A percentile compares a stretch with the other conserved stretches of the same genome.
phyloP scores from a whole-genome alignment of 2,888 invertebrate genomes.

The Nephrotoma appendiculata region DNA sequence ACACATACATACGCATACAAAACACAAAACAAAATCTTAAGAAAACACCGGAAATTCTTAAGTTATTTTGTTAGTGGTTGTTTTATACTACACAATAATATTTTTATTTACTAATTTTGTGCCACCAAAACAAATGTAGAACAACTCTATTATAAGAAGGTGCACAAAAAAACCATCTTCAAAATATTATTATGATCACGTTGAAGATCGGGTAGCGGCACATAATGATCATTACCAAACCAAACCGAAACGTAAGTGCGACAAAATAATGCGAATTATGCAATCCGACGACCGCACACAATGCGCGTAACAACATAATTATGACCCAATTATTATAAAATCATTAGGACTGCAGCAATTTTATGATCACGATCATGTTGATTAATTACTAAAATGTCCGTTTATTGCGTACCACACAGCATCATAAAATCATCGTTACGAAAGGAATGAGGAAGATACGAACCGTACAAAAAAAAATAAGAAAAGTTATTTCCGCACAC shows the following conservation, averaged over 20 bases:
- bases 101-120: background rate
- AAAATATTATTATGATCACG: background rate
- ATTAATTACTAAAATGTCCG: background rate
- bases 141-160: background rate
- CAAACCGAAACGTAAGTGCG: background rate
- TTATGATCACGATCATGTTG: background rate
- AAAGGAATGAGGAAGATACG: background rate
- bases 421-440: background rate
- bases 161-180: too few relatives aligned
- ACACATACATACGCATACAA: background rate
- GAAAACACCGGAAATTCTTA: constrained; percentile 4
- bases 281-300: background rate
- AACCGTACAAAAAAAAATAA: background rate
- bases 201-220: background rate
- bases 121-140: background rate
- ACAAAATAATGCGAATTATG: background rate
- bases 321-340: background rate
- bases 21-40: background rate
- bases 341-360: background rate
- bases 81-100: background rate
- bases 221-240: background rate
- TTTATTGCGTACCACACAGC: background rate
- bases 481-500: background rate
- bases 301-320: background rate
- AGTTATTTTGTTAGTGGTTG: background rate